These are phyloP conservation scores for Saccopteryx bilineata DNA, from an alignment of 2,113 vertebrate species.

Conservation along the genomic window DNA sequence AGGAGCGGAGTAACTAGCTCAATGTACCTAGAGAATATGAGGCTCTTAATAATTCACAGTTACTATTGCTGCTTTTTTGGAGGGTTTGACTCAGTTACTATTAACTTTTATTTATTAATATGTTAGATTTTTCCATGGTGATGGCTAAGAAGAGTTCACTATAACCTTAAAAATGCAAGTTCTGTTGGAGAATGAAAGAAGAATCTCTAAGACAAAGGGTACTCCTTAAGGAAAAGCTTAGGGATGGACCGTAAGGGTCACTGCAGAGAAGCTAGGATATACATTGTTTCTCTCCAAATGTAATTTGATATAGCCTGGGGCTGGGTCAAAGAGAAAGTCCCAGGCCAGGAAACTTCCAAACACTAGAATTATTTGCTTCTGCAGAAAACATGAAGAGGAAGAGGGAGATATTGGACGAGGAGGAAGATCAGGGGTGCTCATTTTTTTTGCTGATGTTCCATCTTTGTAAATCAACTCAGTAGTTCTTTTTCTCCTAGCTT, in stretches of 20 bases:
- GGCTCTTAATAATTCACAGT: not conserved
- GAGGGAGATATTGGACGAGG: not conserved
- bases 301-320: not conserved
- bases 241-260: not conserved
- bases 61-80: not conserved
- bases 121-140: not conserved
- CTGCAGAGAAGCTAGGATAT: not conserved
- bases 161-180: not conserved
- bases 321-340: not conserved
- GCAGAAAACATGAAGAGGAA: not conserved
- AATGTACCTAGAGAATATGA: not conserved
- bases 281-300: not conserved
- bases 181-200: slow-evolving; percentile 7
- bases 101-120: not conserved
- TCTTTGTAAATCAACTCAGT: slow-evolving; percentile 58
- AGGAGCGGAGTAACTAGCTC: not conserved
- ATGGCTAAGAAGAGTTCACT: not conserved
- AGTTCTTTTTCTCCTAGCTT: slow-evolving; percentile 55
- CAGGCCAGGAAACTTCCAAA: not conserved
- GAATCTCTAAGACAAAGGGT: not conserved
- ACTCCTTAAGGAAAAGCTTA: not conserved
- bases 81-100: not conserved
- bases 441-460: slow-evolving; percentile 28
- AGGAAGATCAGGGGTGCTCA: not conserved
- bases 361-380: not conserved